Evolutionary conservation across 2,797 vertebrate genomes (phyloP), one percentile per base, ranked within the genome.

Genomic region (Tragopan temminckii): DNA sequence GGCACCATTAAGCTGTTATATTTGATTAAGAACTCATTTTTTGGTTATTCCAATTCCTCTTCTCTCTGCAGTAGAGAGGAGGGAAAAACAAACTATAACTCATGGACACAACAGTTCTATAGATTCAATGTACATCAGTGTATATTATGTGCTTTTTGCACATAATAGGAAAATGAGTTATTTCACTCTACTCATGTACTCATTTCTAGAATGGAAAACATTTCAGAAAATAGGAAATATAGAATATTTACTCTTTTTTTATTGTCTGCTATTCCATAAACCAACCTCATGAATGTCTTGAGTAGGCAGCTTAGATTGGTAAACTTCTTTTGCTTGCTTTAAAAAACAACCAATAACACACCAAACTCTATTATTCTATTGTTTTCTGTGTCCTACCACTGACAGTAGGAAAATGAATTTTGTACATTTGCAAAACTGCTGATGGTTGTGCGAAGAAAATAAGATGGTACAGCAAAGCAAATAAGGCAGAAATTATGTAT

Each of bases 141-240:
- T 53, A 31, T 45, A 61, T 13, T 61, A 53, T 68, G 52, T 86
- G 36, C 21, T 88, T 90, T 94, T 63, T 88, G 53, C 33, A 36
- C 2, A 0, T 78, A 71, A 80, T 33, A 42, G 61, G 40, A 88
- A 89, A 88, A 85, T 10, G 62, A 83, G 21, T 63, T 77, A 45
- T 80, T 94, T 85, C 80, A 25, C 29, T 67, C 12, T 69, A 63
- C 11, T 82, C 29, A 2, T 38, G 31, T 67, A 48, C 36, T 36
- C 31, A 21, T 64, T 64, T 79, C 63, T 85, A 52, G 76, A 89
- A 85, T 43, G 19, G 31, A 6, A 48, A 68, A 29, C 17, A 62
- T 61, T 64, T 64, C 58, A 71, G 31, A 86, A 94, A 86, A 84
- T 14, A 64, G 16, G 33, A 55, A 85, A 89, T 85, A 40, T 24